Evolutionary conservation across 30 jellyfish, hydroid and myxozoan species (phyloP).

Genomic region (Aurelia aurita complex sp. Pacific): DNA sequence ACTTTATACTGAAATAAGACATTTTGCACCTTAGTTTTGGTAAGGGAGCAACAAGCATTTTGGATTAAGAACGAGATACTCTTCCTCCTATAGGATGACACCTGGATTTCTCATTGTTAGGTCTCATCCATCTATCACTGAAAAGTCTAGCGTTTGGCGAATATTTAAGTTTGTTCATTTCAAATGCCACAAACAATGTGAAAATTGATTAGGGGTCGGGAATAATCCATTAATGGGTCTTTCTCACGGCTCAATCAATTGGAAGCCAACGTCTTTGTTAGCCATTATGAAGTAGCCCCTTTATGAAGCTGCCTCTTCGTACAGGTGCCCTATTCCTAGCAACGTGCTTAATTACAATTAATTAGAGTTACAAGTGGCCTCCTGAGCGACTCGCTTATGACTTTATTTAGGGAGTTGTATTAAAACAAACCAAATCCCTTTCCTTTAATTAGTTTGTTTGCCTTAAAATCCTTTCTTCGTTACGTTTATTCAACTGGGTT

Average conservation of each 20-base stretch:
- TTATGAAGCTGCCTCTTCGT: constrained; percentile 46
- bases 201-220: neutral
- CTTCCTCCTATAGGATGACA: too few species aligned
- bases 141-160: too few species aligned
- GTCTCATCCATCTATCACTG: too few species aligned
- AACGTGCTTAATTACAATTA: constrained; percentile 48
- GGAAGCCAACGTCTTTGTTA: constrained; percentile 1
- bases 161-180: too few species aligned
- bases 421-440: neutral
- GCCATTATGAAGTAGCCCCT: constrained; percentile 59
- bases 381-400: constrained; percentile 17
- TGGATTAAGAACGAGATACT: too few species aligned
- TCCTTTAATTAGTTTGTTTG: constrained; percentile 8
- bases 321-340: constrained; percentile 52
- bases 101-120: too few species aligned
- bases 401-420: constrained; percentile 11
- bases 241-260: constrained; percentile 31
- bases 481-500: neutral
- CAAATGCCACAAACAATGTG: neutral
- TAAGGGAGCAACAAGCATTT: too few species aligned
- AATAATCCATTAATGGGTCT: constrained; percentile 5
- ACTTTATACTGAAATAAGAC: constrained; percentile 9
- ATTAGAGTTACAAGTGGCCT: constrained; percentile 60
- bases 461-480: neutral
- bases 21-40: too few species aligned